phyloP scores from a whole-genome alignment of 1,140 invertebrate species.

The Helicorthomorpha holstii region DNA sequence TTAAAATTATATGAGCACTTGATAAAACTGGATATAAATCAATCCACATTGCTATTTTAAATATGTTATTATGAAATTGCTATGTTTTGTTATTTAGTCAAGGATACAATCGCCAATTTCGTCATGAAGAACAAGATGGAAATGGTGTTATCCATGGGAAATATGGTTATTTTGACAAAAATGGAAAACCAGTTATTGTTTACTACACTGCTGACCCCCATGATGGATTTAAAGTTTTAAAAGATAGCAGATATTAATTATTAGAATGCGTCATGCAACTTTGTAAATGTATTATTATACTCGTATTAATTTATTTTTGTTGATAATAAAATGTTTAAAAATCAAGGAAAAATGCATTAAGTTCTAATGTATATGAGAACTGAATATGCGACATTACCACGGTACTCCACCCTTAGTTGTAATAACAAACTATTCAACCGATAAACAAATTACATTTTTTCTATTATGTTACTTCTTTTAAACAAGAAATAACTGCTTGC shows the following conservation, averaged over 20 bases:
- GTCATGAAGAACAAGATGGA: constrained; percentile 57
- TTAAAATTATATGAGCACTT: not conserved
- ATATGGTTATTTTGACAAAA: constrained; percentile 62
- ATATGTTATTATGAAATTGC: not conserved
- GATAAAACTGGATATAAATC: not conserved
- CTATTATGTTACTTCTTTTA: no score
- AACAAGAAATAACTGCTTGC: no score
- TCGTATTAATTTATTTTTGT: no score
- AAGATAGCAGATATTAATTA: not conserved
- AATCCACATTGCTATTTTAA: not conserved
- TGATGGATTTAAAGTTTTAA: constrained; percentile 35
- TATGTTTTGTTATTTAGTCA: constrained; percentile 24
- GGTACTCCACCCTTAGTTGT: no score
- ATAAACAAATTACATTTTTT: no score
- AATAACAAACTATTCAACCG: no score
- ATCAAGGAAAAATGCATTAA: no score
- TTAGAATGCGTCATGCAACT: no score
- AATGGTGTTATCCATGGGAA: constrained; percentile 60
- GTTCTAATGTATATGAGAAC: no score
- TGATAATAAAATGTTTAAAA: no score
- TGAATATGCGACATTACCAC: no score
- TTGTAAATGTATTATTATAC: no score
- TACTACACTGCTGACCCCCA: constrained; percentile 55
- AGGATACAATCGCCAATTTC: constrained; percentile 56
- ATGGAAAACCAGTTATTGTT: constrained; percentile 57